Evolutionary conservation across 1,140 invertebrate genomes (phyloP), one percentile per base, ranked within the genome.

Genomic region (Panagrolaimus sp.): DNA sequence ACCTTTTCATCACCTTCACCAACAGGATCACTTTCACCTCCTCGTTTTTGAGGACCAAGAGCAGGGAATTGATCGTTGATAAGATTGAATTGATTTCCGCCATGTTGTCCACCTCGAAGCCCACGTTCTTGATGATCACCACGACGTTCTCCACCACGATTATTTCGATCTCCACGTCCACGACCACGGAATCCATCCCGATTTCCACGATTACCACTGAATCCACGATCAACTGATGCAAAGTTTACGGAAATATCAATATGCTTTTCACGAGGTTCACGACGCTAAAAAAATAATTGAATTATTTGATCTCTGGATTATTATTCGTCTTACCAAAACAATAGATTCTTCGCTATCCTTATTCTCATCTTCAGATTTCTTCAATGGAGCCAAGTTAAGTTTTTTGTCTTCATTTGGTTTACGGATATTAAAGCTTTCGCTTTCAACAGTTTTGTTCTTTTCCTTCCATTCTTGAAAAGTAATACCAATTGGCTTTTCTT

Each of bases 381-480:
- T 76, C 12, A 73, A 17, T 26, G 73, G 72, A 14, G 73, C 73
- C 5, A 73, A 65, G 68, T 73, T 73, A 5, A 73, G 65, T 55
- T 73, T 73, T 26, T 73, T 21, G 21, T 73, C 74, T 67, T 73
- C 72, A 26, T 72, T 64, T 12, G 74, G 47, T 44, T 76, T 32
- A 28, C 72, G 72, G 38, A 65, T 63, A 10, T 73, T 73, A 43
- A 73, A 73, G 12, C 38, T 48, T n/a, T n/a, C 32, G 26, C 71
- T 70, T 17, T n/a, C 67, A 9, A 21, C 48, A 24, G 9, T 17
- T 21, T 69, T 26, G 15, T 73, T 74, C 47, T 76, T 74, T 15
- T 75, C 73, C 64, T 76, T 73, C 72, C 72, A 73, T 66, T 73
- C 72, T 15, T 71, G 70, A 21, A 73, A 63, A 47, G 72, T 76